phyloP scores from a whole-genome alignment of 2,888 invertebrate genomes.

The Cephus sareptanus region DNA sequence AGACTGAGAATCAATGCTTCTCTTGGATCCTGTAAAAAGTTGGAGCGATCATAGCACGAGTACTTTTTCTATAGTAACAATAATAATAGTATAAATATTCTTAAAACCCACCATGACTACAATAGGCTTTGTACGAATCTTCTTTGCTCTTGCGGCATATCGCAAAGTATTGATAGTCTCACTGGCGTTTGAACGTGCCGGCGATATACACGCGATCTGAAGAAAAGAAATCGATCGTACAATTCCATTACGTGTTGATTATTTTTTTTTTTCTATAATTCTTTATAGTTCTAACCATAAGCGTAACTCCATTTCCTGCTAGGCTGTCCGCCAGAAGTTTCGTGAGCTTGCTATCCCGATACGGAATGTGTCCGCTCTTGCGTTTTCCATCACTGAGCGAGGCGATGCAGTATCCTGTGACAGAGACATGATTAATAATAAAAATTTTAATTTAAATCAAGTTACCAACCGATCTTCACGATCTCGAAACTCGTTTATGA shows the following conservation, averaged over 20 bases:
- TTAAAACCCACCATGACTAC: constrained; percentile 84
- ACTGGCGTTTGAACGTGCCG: constrained; percentile 84
- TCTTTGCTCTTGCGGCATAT: constrained; percentile 92
- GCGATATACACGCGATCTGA: constrained; percentile 94
- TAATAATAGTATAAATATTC: constrained; percentile 3
- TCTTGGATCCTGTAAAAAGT: constrained; percentile 80
- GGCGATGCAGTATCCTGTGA: constrained; percentile 91
- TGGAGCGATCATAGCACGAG: not conserved
- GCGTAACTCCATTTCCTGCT: constrained; percentile 92
- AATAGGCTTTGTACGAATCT: constrained; percentile 91
- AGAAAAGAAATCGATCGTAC: not conserved
- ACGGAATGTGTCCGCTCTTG: constrained; percentile 88
- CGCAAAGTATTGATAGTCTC: constrained; percentile 93
- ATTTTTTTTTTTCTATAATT: not conserved
- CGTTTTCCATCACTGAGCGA: constrained; percentile 86
- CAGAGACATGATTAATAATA: not conserved
- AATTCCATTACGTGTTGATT: not conserved
- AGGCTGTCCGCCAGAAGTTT: constrained; percentile 93
- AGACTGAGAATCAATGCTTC: constrained; percentile 91
- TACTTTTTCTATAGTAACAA: constrained; percentile 3
- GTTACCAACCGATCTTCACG: not conserved
- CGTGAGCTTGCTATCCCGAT: constrained; percentile 93
- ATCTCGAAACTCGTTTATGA: not conserved
- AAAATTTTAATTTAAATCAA: not conserved
- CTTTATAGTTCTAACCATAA: constrained; percentile 77